Conservation (phyloP, 1,140 invertebrate genomes). For the Bacillus rossius region DNA sequence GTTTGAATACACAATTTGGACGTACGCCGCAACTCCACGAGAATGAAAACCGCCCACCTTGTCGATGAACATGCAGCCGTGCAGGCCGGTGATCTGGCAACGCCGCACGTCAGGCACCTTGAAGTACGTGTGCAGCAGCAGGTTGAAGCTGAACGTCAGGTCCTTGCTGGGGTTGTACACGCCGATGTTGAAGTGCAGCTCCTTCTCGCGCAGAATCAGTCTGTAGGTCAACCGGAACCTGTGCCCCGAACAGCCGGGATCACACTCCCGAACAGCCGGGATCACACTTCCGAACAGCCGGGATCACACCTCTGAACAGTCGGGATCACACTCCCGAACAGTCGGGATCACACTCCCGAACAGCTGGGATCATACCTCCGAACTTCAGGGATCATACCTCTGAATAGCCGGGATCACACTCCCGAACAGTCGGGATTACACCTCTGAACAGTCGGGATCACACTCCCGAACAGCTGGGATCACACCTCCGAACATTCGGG, state of each 20-base stretch:
- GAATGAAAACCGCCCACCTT: no score
- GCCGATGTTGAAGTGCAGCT: conserved; percentile 86
- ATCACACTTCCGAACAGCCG: conserved; percentile 38
- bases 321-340: conserved; percentile 1
- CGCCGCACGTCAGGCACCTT: conserved; percentile 89
- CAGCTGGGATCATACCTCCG: conserved; percentile 59
- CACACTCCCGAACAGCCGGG: not conserved
- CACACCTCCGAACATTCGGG: not conserved
- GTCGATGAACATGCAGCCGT: conserved; percentile 88
- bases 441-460: conserved; percentile 35
- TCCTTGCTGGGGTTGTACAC: conserved; percentile 90
- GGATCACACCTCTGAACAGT: conserved; percentile 48
- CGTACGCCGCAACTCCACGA: no score
- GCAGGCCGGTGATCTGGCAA: conserved; percentile 85
- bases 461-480: not conserved
- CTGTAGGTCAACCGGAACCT: conserved; percentile 76
- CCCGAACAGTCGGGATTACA: conserved; percentile 51
- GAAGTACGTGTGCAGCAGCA: conserved; percentile 92
- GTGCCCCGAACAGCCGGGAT: conserved; percentile 36
- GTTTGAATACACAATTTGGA: no score
- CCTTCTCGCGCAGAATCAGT: conserved; percentile 83
- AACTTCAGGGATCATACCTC: not conserved
- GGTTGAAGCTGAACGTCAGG: conserved; percentile 85
- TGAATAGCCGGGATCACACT: not conserved
- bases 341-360: not conserved